Evolutionary conservation across 2,797 vertebrate genomes (phyloP).

Genomic region (Aselliscus stoliczkanus): DNA sequence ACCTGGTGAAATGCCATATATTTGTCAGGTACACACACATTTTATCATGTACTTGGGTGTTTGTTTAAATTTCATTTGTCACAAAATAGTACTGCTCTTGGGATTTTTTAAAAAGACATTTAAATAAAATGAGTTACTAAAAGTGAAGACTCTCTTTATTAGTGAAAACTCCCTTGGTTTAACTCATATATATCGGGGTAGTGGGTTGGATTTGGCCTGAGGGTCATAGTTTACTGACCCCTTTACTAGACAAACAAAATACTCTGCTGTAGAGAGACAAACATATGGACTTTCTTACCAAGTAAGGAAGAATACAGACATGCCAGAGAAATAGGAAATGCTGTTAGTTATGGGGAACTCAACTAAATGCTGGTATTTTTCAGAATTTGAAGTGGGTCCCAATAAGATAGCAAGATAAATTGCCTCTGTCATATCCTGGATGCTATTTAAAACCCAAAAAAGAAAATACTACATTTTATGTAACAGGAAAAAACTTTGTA

Average conservation of each 20-base stretch:
- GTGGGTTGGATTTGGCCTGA: conserved; percentile 46
- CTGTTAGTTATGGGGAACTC: neutral
- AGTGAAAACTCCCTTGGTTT: neutral
- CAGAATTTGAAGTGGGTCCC: neutral
- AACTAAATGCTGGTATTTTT: neutral
- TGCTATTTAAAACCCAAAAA: conserved; percentile 31
- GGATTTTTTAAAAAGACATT: conserved; percentile 82
- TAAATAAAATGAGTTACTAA: conserved; percentile 36
- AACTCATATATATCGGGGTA: neutral
- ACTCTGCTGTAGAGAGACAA: conserved; percentile 2
- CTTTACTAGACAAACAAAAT: conserved; percentile 58
- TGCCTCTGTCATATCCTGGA: neutral
- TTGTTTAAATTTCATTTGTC: conserved; percentile 14
- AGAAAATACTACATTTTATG: neutral
- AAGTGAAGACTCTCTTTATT: neutral
- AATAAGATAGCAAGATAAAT: conserved; percentile 26
- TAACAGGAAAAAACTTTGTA: conserved; percentile 4
- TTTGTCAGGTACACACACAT: conserved; percentile 90
- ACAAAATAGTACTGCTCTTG: neutral
- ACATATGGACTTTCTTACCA: neutral
- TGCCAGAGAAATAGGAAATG: neutral
- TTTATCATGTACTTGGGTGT: conserved; percentile 47
- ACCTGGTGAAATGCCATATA: conserved; percentile 98
- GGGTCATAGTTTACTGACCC: conserved; percentile 43
- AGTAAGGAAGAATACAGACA: neutral